Base-by-base conservation (phyloP, 2,113 vertebrate genomes). In the Edolisoma coerulescens region DNA sequence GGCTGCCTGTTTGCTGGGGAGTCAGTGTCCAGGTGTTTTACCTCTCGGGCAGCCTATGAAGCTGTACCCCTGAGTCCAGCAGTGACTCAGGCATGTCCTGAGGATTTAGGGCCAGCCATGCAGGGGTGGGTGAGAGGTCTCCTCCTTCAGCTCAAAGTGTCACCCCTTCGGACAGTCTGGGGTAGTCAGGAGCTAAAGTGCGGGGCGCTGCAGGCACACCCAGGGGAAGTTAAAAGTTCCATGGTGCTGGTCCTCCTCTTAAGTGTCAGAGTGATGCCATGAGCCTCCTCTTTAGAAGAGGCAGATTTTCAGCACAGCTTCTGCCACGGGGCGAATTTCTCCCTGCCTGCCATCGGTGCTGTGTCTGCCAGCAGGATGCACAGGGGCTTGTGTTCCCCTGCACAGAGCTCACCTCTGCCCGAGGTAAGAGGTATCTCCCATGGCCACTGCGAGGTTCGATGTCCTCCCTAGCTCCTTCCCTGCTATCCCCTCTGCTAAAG, bases 361-460 rank as follows among this genome's bases (percentile, higher is more conserved):
- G 37, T 7, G 1, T 30, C 50, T 68, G 47, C 39, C 56, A 37
- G 49, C 63, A 52, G 39, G 59, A 23, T 19, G 18, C 37, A 44
- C 1, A 0, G 5, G 33, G 11, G 7, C 24, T 52, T 12, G 22
- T 3, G 37, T 30, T 73, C 27, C 1, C 1, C 57, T 11, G 6
- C 3, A 0, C 56, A 69, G 61, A 33, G 28, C 63, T 75, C 0
- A 0, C 26, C 35, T 42, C 69, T 4, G 9, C 45, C 18, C 3
- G 6, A 42, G 35, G 35, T 20, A 24, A 28, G 45, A 57, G 49
- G 3, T 61, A 10, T 41, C 44, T 53, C 11, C 54, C 13, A 12
- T 1, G 2, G 15, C 15, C 0, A 1, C 0, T 3, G 23, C 0
- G 0, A 49, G 60, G 23, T 52, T 59, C 4, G 0, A 0, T 22